Conservation (phyloP, 2,888 invertebrate genomes). For the Steinernema carpocapsae region DNA sequence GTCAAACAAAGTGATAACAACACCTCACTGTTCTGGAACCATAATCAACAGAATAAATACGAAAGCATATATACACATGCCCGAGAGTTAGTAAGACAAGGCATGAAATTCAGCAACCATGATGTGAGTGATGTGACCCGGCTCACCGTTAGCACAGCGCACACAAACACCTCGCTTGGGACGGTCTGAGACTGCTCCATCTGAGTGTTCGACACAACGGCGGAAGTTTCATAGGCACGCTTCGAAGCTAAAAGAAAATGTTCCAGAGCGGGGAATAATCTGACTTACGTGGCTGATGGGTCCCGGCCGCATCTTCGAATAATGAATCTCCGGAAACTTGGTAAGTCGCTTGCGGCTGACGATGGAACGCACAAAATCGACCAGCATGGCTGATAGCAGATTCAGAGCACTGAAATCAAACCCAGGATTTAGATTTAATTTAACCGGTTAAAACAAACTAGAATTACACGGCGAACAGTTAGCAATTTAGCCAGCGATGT, state of each 20-base stretch:
- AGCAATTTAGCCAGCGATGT: no score
- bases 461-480: no score
- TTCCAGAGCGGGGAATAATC: background rate
- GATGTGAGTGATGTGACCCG: conserved; percentile 37
- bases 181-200: no score
- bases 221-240: conserved; percentile 15
- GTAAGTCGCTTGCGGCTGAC: background rate
- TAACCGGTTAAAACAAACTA: no score
- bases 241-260: background rate
- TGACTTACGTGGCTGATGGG: conserved; percentile 11
- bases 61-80: background rate
- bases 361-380: background rate
- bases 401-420: no score
- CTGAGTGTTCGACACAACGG: no score
- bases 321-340: background rate
- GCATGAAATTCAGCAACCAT: conserved; percentile 8
- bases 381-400: conserved; percentile 2
- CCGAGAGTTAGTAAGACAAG: no score
- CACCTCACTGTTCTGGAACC: background rate
- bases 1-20: background rate
- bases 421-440: no score
- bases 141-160: conserved; percentile 35
- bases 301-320: background rate
- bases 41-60: conserved; percentile 18
- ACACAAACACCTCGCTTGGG: conserved; percentile 20